Conservation (phyloP, 2,888 invertebrate genomes). For the Sarcophaga rosellei region DNA sequence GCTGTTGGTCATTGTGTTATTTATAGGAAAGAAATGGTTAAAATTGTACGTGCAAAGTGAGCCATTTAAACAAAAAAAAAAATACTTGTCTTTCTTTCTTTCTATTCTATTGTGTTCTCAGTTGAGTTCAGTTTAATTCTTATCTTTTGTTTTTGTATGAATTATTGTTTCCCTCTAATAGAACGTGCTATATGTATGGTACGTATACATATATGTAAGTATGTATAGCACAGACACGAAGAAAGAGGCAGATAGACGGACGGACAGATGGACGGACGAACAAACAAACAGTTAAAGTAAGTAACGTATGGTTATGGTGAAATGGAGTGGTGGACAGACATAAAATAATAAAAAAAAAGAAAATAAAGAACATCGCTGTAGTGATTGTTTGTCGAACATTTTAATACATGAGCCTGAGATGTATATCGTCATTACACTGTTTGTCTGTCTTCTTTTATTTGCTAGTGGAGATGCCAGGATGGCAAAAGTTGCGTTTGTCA, state of each 20-base stretch:
- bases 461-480: neutral
- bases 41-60: slow-evolving; percentile 47
- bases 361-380: neutral
- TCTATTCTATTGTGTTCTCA: neutral
- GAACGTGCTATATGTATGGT: neutral
- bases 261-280: slow-evolving; percentile 4
- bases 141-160: neutral
- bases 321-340: no score
- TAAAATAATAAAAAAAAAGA: no score
- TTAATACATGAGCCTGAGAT: neutral
- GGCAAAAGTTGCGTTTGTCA: neutral
- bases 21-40: slow-evolving; percentile 45
- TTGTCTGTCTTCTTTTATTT: neutral
- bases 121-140: neutral
- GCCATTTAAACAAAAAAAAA: slow-evolving; percentile 24
- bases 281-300: neutral
- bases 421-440: neutral
- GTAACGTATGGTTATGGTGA: no score
- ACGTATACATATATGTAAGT: neutral
- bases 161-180: slow-evolving; percentile 14
- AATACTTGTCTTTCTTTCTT: neutral
- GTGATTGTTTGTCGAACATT: neutral
- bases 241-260: neutral
- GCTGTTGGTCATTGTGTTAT: slow-evolving; percentile 16
- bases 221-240: neutral